phyloP scores from a whole-genome alignment of 92 coral and sea anemone species.

The Porites cylindrica region DNA sequence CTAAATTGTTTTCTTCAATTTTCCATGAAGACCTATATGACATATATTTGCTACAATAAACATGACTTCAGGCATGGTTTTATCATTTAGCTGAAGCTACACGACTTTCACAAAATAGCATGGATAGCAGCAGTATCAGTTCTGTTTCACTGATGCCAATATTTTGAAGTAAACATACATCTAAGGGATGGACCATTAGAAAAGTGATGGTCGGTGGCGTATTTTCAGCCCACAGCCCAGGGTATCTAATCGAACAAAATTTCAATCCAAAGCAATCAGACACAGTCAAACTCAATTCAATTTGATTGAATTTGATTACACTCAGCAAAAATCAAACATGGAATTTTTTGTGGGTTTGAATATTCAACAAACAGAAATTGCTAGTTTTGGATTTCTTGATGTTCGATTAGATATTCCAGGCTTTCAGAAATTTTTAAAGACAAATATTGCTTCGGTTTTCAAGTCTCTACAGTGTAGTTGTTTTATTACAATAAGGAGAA shows the following conservation, averaged over 20 bases:
- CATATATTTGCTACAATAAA: constrained; percentile 35
- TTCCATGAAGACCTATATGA: constrained; percentile 18
- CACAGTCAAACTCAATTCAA: too few relatives aligned
- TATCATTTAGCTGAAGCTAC: not conserved
- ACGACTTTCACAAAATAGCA: too few relatives aligned
- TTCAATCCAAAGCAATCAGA: not conserved
- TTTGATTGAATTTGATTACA: not conserved
- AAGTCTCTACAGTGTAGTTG: too few relatives aligned
- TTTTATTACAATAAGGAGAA: too few relatives aligned
- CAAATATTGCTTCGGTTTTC: too few relatives aligned
- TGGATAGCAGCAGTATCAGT: too few relatives aligned
- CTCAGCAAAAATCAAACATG: not conserved
- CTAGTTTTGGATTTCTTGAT: not conserved
- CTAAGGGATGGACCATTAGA: constrained; percentile 8
- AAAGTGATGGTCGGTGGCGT: not conserved
- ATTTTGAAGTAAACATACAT: constrained; percentile 22
- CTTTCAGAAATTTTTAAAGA: too few relatives aligned
- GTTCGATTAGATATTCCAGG: too few relatives aligned
- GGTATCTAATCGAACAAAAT: not conserved
- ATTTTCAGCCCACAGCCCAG: not conserved
- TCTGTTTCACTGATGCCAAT: not conserved
- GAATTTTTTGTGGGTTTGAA: not conserved
- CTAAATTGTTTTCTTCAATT: constrained; percentile 33
- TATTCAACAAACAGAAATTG: not conserved
- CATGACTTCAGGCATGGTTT: constrained; percentile 24